A percentile compares a stretch with the other conserved stretches of the same genome.
Conservation (phyloP, 2,797 vertebrate species). For the Melanotaenia maccullochi region DNA sequence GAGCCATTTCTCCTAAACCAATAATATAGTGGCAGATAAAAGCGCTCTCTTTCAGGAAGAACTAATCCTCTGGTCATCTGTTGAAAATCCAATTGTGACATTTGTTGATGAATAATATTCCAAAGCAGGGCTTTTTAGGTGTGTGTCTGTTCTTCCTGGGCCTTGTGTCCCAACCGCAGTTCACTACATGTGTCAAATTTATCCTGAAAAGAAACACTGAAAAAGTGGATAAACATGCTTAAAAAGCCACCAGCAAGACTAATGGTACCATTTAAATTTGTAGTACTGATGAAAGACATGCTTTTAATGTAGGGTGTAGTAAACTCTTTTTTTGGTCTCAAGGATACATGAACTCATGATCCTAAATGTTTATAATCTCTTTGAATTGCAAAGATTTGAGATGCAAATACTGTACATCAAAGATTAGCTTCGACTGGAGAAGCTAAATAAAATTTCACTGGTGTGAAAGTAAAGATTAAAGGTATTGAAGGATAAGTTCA, state of each 20-base stretch:
- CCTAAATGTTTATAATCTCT: background rate
- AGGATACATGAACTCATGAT: background rate
- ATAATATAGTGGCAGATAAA: no score
- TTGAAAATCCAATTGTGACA: no score
- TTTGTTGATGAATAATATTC: no score
- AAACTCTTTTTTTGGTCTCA: background rate
- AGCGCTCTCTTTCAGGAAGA: no score
- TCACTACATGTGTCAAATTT: slow-evolving; percentile 1
- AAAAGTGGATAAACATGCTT: background rate
- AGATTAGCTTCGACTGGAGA: background rate
- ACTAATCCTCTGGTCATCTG: no score
- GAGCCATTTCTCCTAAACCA: no score
- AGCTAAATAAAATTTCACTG: slow-evolving; percentile 14
- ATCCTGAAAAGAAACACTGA: slow-evolving; percentile 10
- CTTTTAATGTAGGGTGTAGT: slow-evolving; percentile 6
- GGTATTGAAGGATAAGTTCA: background rate
- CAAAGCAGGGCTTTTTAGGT: no score
- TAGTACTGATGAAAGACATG: slow-evolving; percentile 21
- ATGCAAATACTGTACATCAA: background rate
- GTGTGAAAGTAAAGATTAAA: slow-evolving; percentile 3
- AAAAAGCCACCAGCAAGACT: background rate
- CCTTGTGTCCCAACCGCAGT: no score
- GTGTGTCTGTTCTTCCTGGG: no score
- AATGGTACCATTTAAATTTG: slow-evolving; percentile 3
- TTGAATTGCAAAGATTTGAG: background rate